Conservation (phyloP, 2,888 invertebrate genomes). For the Encarsia formosa region DNA sequence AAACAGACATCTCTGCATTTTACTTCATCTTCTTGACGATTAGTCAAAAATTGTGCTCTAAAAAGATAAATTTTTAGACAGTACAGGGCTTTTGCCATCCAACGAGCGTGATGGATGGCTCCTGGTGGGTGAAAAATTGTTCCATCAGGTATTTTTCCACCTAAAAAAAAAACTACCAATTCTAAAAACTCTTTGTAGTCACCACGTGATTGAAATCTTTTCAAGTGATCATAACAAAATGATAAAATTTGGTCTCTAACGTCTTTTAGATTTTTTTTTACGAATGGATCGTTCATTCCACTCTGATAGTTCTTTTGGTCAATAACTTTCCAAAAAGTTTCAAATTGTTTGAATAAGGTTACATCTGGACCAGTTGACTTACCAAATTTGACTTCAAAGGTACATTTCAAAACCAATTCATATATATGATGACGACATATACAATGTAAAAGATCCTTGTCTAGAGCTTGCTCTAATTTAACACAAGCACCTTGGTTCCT, state of each 20-base stretch:
- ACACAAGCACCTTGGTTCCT: constrained; percentile 29
- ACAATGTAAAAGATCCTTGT: constrained; percentile 29
- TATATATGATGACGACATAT: constrained; percentile 35
- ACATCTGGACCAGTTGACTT: constrained; percentile 22
- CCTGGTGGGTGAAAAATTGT: neutral
- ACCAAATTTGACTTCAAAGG: constrained; percentile 9
- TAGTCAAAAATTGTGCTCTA: neutral
- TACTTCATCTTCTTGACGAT: constrained; percentile 1
- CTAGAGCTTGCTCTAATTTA: constrained; percentile 32
- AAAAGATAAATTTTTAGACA: neutral
- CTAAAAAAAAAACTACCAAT: neutral
- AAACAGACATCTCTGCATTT: constrained; percentile 23
- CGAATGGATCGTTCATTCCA: constrained; percentile 3
- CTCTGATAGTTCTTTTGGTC: constrained; percentile 18
- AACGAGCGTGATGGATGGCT: neutral
- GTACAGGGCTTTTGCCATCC: neutral
- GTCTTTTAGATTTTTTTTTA: neutral
- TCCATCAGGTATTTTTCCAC: neutral
- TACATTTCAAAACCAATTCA: constrained; percentile 20
- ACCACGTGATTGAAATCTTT: neutral
- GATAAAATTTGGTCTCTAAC: neutral
- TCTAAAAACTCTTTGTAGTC: too few species aligned
- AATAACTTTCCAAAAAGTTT: constrained; percentile 16
- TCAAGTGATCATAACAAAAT: neutral
- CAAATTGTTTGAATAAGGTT: constrained; percentile 25